These are phyloP conservation scores for Porites evermanni DNA, from an alignment of 92 coral and sea anemone species.

Conservation along the genomic window DNA sequence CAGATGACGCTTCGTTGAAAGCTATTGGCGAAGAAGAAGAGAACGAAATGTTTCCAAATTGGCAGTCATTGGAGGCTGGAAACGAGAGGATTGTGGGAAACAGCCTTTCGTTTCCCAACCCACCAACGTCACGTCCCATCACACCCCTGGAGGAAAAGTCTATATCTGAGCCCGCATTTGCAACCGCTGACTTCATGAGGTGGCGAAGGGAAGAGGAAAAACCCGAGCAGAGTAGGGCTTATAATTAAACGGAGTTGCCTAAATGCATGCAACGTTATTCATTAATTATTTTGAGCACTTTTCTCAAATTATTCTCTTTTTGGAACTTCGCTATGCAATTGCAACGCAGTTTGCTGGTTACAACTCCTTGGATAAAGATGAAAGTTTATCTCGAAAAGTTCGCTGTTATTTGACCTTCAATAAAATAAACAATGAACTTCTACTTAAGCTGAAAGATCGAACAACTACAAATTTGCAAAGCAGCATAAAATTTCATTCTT, in stretches of 20 bases:
- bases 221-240: not conserved
- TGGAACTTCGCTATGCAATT: too few species aligned
- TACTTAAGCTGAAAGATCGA: too few species aligned
- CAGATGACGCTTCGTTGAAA: slow-evolving; percentile 6
- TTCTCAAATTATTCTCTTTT: too few species aligned
- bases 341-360: too few species aligned
- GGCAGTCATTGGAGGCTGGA: not conserved
- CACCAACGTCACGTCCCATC: not conserved
- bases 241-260: not conserved
- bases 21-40: slow-evolving; percentile 15
- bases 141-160: not conserved
- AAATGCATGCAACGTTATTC: too few species aligned
- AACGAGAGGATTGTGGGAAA: not conserved
- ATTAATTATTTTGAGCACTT: too few species aligned
- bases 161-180: not conserved
- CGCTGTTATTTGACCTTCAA: too few species aligned
- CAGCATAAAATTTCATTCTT: too few species aligned
- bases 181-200: not conserved
- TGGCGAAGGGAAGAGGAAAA: not conserved
- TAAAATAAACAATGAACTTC: too few species aligned
- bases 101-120: slow-evolving; percentile 2
- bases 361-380: too few species aligned
- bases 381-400: too few species aligned
- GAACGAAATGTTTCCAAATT: not conserved
- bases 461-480: too few species aligned